A percentile compares a stretch with the other conserved stretches of the same genome.
phyloP scores from a whole-genome alignment of 2,113 vertebrate genomes.

The Rhipidura dahli region DNA sequence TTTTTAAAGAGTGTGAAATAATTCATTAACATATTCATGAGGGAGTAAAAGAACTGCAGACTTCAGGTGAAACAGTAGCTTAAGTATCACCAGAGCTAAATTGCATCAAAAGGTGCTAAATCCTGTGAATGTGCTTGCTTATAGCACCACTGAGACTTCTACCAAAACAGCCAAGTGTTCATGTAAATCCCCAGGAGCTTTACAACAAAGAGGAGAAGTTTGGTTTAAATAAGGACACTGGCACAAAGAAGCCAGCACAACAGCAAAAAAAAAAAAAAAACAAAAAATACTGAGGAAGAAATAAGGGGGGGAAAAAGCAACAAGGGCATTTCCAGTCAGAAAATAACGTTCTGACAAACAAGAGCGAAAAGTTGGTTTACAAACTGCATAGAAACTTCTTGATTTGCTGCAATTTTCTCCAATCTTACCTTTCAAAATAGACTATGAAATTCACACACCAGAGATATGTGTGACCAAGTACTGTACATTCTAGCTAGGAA shows the following conservation, averaged over 20 bases:
- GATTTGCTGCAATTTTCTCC: neutral
- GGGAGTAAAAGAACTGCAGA: constrained; percentile 15
- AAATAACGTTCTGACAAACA: neutral
- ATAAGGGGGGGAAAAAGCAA: fast-evolving
- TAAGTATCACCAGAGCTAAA: neutral
- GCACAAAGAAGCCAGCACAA: neutral
- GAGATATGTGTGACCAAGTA: neutral
- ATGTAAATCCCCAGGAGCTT: neutral
- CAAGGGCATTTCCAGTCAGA: neutral
- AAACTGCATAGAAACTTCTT: neutral
- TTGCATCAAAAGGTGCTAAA: constrained; percentile 8
- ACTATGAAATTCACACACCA: neutral
- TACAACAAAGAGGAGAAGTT: neutral
- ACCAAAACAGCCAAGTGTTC: neutral
- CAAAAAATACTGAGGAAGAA: neutral
- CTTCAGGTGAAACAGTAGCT: constrained; percentile 22
- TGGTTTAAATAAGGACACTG: neutral
- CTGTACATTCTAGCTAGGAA: neutral
- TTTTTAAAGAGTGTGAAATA: constrained; percentile 36
- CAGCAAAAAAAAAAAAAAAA: neutral
- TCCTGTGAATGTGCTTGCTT: neutral
- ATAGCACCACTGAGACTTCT: neutral
- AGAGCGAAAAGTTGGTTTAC: neutral
- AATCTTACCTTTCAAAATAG: neutral
- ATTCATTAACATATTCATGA: constrained; percentile 58